Percentiles rank a stretch among this genome's conserved stretches.
Evolutionary conservation across 1,140 invertebrate species (phyloP).

Genomic region (Parapsyche elsis): DNA sequence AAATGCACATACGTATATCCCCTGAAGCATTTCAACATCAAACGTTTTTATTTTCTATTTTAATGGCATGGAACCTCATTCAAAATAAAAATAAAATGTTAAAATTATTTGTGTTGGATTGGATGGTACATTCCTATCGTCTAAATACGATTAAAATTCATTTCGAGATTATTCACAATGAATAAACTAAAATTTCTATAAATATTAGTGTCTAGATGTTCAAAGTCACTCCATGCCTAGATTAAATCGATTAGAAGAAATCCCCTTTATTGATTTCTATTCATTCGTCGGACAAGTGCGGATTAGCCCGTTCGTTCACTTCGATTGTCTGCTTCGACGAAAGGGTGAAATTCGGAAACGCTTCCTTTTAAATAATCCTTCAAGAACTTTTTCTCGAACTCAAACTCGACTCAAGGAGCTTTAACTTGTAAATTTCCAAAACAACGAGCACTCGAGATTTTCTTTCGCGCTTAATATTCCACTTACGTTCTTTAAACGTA

Average conservation of each 20-base stretch:
- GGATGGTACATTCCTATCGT: too few species aligned
- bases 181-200: neutral
- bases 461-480: conserved; percentile 42
- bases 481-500: conserved; percentile 26
- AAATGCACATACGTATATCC: neutral
- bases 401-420: conserved; percentile 11
- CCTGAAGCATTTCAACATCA: neutral
- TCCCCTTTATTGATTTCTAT: too few species aligned
- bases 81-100: neutral
- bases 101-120: too few species aligned
- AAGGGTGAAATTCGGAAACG: neutral
- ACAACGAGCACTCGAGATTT: conserved; percentile 23
- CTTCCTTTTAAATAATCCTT: neutral
- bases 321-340: neutral
- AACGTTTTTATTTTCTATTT: neutral
- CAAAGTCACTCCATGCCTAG: neutral
- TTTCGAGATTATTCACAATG: neutral
- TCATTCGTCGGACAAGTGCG: too few species aligned
- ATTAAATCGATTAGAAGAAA: neutral
- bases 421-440: conserved; percentile 46
- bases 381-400: neutral
- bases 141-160: too few species aligned
- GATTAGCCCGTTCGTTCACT: too few species aligned
- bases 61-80: neutral
- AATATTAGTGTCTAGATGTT: too few species aligned